Base-by-base conservation (phyloP, 2,113 vertebrate genomes). In the Muntiacus muntjak region DNA sequence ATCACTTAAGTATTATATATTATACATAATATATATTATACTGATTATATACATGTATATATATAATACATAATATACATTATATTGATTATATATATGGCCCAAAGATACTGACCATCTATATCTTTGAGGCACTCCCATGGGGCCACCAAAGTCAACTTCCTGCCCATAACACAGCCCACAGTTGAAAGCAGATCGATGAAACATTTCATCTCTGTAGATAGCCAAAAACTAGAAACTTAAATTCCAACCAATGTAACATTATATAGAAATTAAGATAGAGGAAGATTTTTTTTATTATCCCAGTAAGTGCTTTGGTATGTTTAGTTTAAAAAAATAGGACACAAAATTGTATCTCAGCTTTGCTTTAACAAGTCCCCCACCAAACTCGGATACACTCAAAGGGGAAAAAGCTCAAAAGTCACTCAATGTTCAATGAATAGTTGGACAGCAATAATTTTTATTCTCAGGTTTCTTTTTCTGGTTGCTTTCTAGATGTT, bases 401-500 rank as follows among this genome's bases (percentile, higher is more conserved):
- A 43, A 12, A 0, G 21, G 45, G 25, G 6, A 1, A 82, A 26
- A 81, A 67, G 40, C 40, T 89, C 93, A n/a, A 96, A 95, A 91
- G 71, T 62, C 9, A 55, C 28, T 67, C 64, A 91, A 71, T 87
- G 21, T 86, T 95, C 91, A 62, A 2, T 83, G 2, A 36, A 64
- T 57, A 40, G 12, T 36, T 91, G 19, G 14, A 62, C 7, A 25
- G 16, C 30, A 52, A 11, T 74, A 23, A 40, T 74, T 89, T 92
- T 92, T 81, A 90, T 78, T 84, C 79, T 94, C 33, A 36, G 74
- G 76, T 87, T 52, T 95, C 11, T 86, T 94, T 92, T 67, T 71
- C 58, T 92, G 83, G 26, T 87, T 90, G 60, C 64, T 97, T 92
- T 96, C 81, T 88, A 87, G 36, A 28, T 79, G n/a, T 94, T 85